Percentiles rank a stretch among this genome's conserved stretches.
Conservation (phyloP, 2,888 invertebrate species). For the Euphydryas editha region DNA sequence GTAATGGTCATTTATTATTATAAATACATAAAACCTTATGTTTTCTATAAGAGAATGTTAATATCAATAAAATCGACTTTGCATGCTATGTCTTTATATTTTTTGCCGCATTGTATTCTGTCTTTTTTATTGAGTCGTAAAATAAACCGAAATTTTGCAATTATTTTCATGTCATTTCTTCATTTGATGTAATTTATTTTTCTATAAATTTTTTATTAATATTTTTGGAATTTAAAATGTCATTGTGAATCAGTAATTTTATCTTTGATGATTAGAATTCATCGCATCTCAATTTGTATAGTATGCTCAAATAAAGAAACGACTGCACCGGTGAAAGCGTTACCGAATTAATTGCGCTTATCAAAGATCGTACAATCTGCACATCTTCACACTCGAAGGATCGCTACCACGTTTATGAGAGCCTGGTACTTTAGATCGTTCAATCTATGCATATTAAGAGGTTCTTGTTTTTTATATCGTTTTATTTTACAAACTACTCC, state of each 20-base stretch:
- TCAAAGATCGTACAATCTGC: slow-evolving; percentile 56
- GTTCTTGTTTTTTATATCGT: not conserved
- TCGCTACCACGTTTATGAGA: slow-evolving; percentile 46
- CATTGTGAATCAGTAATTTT: not conserved
- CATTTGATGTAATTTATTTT: no score
- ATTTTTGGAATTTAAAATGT: slow-evolving; percentile 13
- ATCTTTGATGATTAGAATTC: slow-evolving; percentile 25
- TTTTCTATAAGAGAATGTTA: no score
- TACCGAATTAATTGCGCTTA: slow-evolving; percentile 74
- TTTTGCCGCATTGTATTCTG: no score
- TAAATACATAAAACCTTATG: not conserved
- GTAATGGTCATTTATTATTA: slow-evolving; percentile 4
- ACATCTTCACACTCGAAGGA: slow-evolving; percentile 63
- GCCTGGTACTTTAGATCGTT: slow-evolving; percentile 36
- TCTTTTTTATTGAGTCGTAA: no score
- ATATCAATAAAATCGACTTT: no score
- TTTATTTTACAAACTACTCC: not conserved
- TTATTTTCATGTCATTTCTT: no score
- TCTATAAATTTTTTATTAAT: no score
- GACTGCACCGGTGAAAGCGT: slow-evolving; percentile 67
- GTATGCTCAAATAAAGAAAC: slow-evolving; percentile 42
- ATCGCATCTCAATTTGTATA: slow-evolving; percentile 38
- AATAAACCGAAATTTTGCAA: no score
- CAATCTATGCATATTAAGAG: slow-evolving; percentile 11
- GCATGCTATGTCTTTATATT: no score